These are phyloP conservation scores for Centropristis striata DNA, from an alignment of 2,113 vertebrate species.

Conservation along the genomic window DNA sequence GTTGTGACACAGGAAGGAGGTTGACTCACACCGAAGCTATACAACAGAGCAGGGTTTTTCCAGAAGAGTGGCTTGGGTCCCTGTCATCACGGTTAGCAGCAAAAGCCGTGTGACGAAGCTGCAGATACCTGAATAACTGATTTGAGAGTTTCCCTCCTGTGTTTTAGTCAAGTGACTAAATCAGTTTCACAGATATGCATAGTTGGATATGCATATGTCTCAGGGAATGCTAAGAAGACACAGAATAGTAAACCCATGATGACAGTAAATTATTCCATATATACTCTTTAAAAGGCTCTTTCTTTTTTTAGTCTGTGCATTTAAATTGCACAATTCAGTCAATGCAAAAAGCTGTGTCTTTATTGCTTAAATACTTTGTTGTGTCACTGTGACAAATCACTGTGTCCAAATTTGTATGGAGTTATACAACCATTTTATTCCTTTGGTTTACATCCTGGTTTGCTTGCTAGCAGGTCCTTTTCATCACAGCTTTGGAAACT, in stretches of 20 bases:
- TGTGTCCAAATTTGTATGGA: background rate
- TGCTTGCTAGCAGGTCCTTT: background rate
- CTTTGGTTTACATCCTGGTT: background rate
- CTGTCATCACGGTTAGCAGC: background rate
- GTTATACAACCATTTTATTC: background rate
- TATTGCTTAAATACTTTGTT: conserved; percentile 1
- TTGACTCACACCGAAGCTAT: conserved; percentile 25
- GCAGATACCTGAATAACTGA: conserved; percentile 20
- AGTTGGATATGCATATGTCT: background rate
- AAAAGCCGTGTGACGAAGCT: conserved; percentile 7
- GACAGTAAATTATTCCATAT: background rate
- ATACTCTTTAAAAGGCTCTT: conserved; percentile 6
- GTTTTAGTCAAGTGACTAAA: conserved; percentile 15
- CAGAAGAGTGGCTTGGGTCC: background rate
- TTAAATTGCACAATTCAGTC: background rate
- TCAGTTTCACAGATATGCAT: conserved; percentile 18
- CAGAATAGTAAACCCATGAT: background rate
- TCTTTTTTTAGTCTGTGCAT: background rate
- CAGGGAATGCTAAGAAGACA: background rate
- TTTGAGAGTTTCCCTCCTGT: background rate
- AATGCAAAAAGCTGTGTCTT: background rate
- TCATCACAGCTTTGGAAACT: background rate
- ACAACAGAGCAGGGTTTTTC: background rate
- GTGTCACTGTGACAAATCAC: background rate
- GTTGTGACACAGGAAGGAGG: conserved; percentile 70